Evolutionary conservation across 2,888 invertebrate genomes (phyloP), one percentile per base, ranked within the genome.

Genomic region (Netelia fuscicornis): DNA sequence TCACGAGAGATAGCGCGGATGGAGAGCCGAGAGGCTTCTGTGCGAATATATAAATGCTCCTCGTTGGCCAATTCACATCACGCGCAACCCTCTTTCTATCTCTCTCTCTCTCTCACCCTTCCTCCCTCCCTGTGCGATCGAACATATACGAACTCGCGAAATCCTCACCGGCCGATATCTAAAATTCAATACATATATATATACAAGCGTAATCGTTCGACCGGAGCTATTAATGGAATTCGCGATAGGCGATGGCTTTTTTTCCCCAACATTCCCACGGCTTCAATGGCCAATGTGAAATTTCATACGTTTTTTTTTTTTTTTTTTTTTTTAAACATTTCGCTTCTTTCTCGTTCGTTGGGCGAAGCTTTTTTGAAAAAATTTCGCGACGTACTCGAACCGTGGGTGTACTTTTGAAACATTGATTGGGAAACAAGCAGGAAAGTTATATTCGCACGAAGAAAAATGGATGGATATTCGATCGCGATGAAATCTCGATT

Each of bases 201-300:
- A 17, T 30, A 10, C 13, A 23, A 13, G 20, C 44, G 72, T 77
- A 72, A 77, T 54, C 60, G 68, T 77, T 62, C 30, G 62, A 48
- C 44, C 44, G 23, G 67, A 54, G 30, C 68, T 48, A 74, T 84
- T 84, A 72, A 81, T 78, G 77, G 72, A 83, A 78, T 83, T 67
- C 58, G 60, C 72, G 56, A 83, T 82, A 58, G 65, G 64, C 48
- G 70, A 74, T 23, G 58, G 10, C 9, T n/a, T 67, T 64, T 58
- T 68, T 72, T n/a, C 72, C 17, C 62, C 13, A 60, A 2, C 54
- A 54, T 37, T 60, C 68, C 65, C 48, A 42, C 48, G 65, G 54
- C 70, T 70, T 10, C 37, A n/a, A 25, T 13, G 52, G 20, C 78
- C 37, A 20, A 70, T 42, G 23, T 25, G 20, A 52, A 52, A 37